A percentile compares a stretch with the other conserved stretches of the same genome.
These are phyloP conservation scores for honey bee (Apis mellifera) DNA, from an alignment of 1,140 invertebrate genomes.

Conservation along the genomic window Amel_HAv3.1 CM009936.2:12081001-12081500, in stretches of 20 bases:
- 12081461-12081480: neutral
- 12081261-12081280: too few species aligned
- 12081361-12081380: too few species aligned
- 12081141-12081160: neutral
- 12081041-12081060: neutral
- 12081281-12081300: too few species aligned
- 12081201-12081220: neutral
- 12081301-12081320: too few species aligned
- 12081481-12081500: neutral
- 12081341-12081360: too few species aligned
- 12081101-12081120: neutral
- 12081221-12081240: neutral
- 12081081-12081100: neutral
- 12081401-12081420: too few species aligned
- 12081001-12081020: neutral
- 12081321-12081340: too few species aligned
- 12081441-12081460: too few species aligned
- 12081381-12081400: too few species aligned
- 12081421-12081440: too few species aligned
- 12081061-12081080: neutral
- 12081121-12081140: neutral
- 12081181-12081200: neutral
- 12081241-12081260: too few species aligned
- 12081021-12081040: neutral
- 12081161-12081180: too few species aligned